A percentile compares a stretch with the other conserved stretches of the same genome.
Evolutionary conservation across 2,888 invertebrate genomes (phyloP).

Genomic region (Sarcophaga subvicina): DNA sequence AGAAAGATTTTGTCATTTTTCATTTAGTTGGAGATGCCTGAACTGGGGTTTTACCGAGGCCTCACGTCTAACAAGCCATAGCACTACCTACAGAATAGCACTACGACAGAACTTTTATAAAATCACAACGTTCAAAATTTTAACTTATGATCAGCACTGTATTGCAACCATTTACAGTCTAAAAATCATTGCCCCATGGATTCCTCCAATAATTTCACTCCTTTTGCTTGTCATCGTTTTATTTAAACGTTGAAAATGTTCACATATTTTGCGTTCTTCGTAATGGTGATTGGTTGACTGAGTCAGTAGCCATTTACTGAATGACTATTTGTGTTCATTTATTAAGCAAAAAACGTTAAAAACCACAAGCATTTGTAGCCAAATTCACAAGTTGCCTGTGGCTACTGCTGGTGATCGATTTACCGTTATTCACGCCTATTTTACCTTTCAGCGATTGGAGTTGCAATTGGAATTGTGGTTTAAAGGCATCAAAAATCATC

Average conservation of each 20-base stretch:
- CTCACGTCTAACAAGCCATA: too few species aligned
- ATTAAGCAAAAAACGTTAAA: conserved; percentile 53
- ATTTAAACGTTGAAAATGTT: conserved; percentile 37
- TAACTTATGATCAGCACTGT: too few species aligned
- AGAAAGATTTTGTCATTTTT: too few species aligned
- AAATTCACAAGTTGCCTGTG: conserved; percentile 58
- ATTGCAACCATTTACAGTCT: too few species aligned
- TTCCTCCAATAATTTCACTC: neutral
- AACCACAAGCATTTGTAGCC: conserved; percentile 63
- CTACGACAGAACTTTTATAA: too few species aligned
- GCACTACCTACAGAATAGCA: too few species aligned
- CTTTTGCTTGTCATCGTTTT: conserved; percentile 20
- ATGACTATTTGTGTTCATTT: conserved; percentile 36
- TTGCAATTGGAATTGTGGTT: conserved; percentile 40
- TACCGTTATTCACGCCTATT: conserved; percentile 66
- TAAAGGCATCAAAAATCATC: conserved; percentile 39
- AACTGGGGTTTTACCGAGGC: too few species aligned
- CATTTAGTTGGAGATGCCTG: too few species aligned
- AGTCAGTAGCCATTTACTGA: neutral
- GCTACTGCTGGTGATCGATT: conserved; percentile 66
- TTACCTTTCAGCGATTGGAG: conserved; percentile 53
- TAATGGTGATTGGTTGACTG: conserved; percentile 4
- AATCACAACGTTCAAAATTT: too few species aligned
- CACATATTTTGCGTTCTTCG: neutral
- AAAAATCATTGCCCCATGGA: too few species aligned